Evolutionary conservation across 2,113 vertebrate genomes (phyloP), one percentile per base, ranked within the genome.

Genomic region (Microcebus griseorufus): DNA sequence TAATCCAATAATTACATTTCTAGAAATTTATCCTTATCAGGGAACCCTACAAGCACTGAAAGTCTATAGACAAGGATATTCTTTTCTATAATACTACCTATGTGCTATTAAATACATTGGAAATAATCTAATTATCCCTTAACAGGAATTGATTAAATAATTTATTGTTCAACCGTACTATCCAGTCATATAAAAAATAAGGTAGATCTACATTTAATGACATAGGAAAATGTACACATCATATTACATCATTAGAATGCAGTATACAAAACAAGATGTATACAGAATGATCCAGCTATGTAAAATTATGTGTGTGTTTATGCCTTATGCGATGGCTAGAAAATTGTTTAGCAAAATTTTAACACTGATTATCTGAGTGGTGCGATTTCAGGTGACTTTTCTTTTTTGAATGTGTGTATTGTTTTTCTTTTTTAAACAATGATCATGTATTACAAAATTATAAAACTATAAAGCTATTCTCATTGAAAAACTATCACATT

Each of bases 121-220:
- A 92, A 96, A 75, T 32, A 89, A 88, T 87, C 58, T 92, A 69
- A 62, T 82, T 78, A 42, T 72, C 34, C 42, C 95, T 81, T 81
- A 96, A 42, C 34, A 91, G 25, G 11, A 20, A 11, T 79, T 73
- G 58, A 73, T 45, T 87, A 78, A 97, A 91, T 22, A 94, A 89
- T 16, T 72, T 69, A 62, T 27, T 80, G 65, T 79, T 81, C 32
- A 81, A 29, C 9, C 42, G 45, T 69, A 58, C 8, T 79, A 67
- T 6, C 18, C 32, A 88, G 29, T 62, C 32, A 55, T 27, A 72
- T 32, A 86, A 96, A 96, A 85, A 65, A 55, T 76, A 67, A 83
- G 34, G 67, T 72, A 73, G 37, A 58, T 27, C 14, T 88, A 42
- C 51, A 69, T 55, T 80, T 53, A 85, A 76, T 83, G 90, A 73